Base-by-base conservation (phyloP, 1,140 invertebrate species). In the Gonatopus flavifemur region DNA sequence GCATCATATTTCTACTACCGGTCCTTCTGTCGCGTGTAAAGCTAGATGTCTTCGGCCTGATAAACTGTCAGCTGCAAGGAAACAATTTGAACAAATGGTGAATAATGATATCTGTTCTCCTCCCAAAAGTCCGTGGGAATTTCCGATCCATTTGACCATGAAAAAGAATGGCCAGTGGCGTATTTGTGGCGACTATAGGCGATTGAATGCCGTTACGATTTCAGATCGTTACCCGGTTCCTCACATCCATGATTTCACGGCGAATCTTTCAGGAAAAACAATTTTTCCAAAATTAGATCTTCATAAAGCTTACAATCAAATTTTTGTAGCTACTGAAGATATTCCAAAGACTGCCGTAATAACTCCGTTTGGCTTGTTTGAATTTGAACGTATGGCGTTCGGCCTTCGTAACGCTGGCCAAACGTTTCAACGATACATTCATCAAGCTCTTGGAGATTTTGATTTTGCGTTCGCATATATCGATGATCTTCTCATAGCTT, bases 11-110 rank as follows among this genome's bases (percentile, higher is more conserved):
- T 7, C 47, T 1, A 41, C 47, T 0, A 1, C 47, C 1, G 38
- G 74, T 6, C 64, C 55, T n/a, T 72, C 77, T 12, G 68, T 77
- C 0, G 55, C 55, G 24, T 47, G 57, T 10, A 64, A 59, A 44
- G 55, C 75, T n/a, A 52, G 77, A 19, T 59, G 76, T 1, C 44
- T 80, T 3, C 49, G 66, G 21, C 66, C 68, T 6, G 43, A 70
- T 4, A 64, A 66, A 25, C 24, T 72, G 1, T 30, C 59, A 36
- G 46, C 15, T 0, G 37, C 44, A 0, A 53, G 35, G 18, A 7
- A 0, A 16, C 62, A 67, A 20, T 64, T 66, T 12, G 16, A 59
- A 2, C 1, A 28, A 0, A 53, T 72, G 51, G 6, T 62, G 2
- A 13, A 55, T 24, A 24, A 28, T n/a, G 67, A 62, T 37, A 59